Percentiles rank a stretch among this genome's conserved stretches.
These are phyloP conservation scores for Megaceryle alcyon DNA, from an alignment of 2,797 vertebrate species.

Conservation along the genomic window DNA sequence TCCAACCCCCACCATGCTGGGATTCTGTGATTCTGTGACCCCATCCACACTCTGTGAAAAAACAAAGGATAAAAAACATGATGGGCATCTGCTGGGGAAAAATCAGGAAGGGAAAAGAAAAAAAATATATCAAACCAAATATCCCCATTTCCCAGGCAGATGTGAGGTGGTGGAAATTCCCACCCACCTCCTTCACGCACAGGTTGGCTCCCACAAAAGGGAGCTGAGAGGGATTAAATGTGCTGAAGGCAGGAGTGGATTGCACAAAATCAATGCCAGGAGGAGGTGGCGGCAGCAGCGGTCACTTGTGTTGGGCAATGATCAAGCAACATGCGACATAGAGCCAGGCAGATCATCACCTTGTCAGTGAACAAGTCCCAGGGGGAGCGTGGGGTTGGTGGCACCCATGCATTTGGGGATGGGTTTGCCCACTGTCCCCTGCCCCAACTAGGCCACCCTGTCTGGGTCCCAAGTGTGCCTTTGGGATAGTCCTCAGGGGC, in stretches of 20 bases:
- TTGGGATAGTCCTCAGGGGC: neutral
- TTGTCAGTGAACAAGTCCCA: neutral
- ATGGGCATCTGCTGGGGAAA: neutral
- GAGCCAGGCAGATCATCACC: neutral
- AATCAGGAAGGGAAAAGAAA: neutral
- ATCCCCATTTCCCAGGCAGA: neutral
- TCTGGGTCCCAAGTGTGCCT: neutral
- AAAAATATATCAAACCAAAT: neutral
- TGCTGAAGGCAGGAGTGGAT: neutral
- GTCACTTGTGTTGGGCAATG: neutral
- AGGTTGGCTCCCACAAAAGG: neutral
- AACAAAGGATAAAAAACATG: neutral
- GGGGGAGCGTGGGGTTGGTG: neutral
- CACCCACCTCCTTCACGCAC: neutral
- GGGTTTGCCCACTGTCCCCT: neutral
- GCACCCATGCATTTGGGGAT: accelerated
- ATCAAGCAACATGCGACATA: neutral
- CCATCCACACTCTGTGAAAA: neutral
- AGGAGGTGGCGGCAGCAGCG: too few species aligned
- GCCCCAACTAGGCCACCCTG: neutral
- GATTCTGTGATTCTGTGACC: too few species aligned
- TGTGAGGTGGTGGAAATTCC: neutral
- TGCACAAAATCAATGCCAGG: neutral
- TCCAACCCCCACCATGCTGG: too few species aligned
- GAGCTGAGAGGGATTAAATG: neutral